Conservation (phyloP, 2,113 vertebrate genomes). For the Sinocyclocheilus maitianheensis region DNA sequence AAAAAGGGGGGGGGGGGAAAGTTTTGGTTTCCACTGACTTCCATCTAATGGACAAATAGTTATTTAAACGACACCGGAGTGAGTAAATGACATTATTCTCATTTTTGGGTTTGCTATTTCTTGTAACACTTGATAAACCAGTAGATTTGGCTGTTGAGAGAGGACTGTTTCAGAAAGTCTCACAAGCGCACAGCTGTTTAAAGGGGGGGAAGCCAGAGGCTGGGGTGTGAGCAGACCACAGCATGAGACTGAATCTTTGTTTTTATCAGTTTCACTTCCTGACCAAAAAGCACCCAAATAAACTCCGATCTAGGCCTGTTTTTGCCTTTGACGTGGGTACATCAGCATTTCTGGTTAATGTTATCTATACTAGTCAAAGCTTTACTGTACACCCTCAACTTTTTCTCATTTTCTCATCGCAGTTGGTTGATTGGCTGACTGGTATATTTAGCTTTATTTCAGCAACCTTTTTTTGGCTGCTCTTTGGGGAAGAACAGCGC, state of each 20-base stretch:
- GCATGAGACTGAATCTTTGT: slow-evolving; percentile 34
- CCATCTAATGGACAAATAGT: not conserved
- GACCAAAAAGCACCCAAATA: slow-evolving; percentile 16
- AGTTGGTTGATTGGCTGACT: not conserved
- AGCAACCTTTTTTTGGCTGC: not conserved
- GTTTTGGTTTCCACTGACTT: not conserved
- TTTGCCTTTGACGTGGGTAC: not conserved
- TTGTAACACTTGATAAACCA: not conserved
- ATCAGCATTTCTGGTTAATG: not conserved
- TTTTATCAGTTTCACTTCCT: slow-evolving; percentile 47
- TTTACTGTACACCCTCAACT: not conserved
- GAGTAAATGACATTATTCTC: not conserved
- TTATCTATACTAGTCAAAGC: not conserved
- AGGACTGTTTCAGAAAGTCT: not conserved
- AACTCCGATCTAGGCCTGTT: not conserved
- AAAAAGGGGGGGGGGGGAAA: too few species aligned
- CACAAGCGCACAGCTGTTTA: slow-evolving; percentile 2
- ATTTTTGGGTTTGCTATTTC: not conserved
- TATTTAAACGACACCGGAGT: not conserved
- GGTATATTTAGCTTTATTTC: not conserved
- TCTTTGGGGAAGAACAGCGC: not conserved
- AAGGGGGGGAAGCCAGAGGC: slow-evolving; percentile 7
- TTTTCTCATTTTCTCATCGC: not conserved
- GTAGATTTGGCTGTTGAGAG: not conserved
- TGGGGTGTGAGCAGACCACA: slow-evolving; percentile 30